Conservation (phyloP, 37 sponge, comb jelly and placozoan genomes). For the Geodia barretti region DNA sequence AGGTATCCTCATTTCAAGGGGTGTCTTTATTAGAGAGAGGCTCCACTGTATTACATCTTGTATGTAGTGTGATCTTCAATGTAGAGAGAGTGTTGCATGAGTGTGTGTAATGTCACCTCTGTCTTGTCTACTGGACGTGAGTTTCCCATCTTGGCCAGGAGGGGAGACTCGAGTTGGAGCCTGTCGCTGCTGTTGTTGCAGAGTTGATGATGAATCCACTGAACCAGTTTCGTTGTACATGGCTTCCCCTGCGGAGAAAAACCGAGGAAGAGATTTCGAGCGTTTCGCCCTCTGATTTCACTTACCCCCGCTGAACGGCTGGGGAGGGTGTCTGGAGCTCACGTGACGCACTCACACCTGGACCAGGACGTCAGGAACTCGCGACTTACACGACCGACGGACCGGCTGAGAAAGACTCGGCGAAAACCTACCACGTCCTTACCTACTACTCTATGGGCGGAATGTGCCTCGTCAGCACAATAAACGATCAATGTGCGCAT, state of each 20-base stretch:
- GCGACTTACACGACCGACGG: too few species aligned
- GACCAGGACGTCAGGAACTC: background rate
- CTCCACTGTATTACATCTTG: too few species aligned
- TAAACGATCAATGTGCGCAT: background rate
- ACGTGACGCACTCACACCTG: background rate
- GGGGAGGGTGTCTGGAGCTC: background rate
- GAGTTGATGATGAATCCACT: background rate
- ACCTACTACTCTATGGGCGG: too few species aligned
- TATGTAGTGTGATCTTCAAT: too few species aligned
- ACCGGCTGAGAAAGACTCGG: too few species aligned
- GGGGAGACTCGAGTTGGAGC: background rate
- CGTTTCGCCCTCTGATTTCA: background rate
- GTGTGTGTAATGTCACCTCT: background rate
- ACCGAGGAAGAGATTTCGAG: background rate
- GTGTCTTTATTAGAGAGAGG: too few species aligned
- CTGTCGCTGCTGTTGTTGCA: background rate
- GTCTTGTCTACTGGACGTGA: background rate
- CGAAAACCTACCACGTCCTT: too few species aligned
- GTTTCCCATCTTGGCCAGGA: background rate
- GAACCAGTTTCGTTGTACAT: slow-evolving; percentile 9
- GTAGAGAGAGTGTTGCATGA: background rate
- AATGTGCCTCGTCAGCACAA: too few species aligned
- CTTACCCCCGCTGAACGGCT: background rate
- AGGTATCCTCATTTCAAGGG: too few species aligned
- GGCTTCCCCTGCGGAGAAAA: background rate